These are phyloP conservation scores for Emberiza fucata DNA, from an alignment of 2,113 vertebrate species.

Conservation along the genomic window DNA sequence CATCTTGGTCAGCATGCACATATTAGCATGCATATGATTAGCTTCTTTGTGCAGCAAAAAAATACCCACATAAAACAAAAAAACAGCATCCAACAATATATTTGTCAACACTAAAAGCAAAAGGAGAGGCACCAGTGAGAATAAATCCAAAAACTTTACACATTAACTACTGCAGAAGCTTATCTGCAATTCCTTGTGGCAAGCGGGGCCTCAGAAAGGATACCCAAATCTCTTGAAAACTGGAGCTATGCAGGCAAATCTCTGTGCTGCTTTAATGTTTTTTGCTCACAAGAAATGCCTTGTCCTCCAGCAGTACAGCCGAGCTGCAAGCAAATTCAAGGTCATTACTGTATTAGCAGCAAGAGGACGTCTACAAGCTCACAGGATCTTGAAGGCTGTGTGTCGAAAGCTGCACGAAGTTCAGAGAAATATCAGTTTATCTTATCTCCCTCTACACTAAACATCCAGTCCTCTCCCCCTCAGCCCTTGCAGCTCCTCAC, in stretches of 20 bases:
- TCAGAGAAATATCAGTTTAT: background rate
- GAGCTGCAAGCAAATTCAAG: conserved; percentile 54
- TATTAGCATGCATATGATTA: background rate
- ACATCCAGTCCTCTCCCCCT: background rate
- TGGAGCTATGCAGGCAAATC: background rate
- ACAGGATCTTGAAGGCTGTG: background rate
- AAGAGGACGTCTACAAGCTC: conserved; percentile 7
- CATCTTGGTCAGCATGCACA: background rate
- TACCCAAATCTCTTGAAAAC: conserved; percentile 36
- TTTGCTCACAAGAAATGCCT: conserved; percentile 57
- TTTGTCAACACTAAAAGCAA: background rate
- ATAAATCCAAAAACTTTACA: background rate
- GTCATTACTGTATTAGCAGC: conserved; percentile 49
- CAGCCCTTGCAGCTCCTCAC: background rate
- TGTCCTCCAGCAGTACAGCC: conserved; percentile 48
- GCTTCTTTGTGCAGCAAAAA: background rate
- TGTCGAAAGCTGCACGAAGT: background rate
- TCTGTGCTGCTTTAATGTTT: conserved; percentile 40
- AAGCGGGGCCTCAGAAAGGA: conserved; percentile 40
- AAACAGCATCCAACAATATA: background rate
- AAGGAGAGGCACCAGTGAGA: background rate
- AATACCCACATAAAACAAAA: background rate
- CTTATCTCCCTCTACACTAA: background rate
- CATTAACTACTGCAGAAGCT: conserved; percentile 22
- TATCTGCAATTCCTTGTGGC: conserved; percentile 10